Conservation (phyloP, 2,797 vertebrate genomes). For the Phataginus tetradactyla region DNA sequence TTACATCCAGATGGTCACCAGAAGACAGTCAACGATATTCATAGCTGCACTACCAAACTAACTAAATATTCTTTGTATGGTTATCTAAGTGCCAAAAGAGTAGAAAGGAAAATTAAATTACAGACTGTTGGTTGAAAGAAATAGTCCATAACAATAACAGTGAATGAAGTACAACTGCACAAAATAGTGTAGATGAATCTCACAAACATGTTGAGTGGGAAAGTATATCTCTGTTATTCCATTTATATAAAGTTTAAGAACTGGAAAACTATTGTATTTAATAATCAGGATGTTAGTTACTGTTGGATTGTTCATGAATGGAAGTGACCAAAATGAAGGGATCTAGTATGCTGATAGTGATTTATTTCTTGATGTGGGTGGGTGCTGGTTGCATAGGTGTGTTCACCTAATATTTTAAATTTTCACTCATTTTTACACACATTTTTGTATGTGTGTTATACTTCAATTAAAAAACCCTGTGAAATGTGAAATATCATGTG, state of each 20-base stretch:
- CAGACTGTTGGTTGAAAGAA: background rate
- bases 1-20: background rate
- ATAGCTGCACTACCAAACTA: background rate
- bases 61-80: background rate
- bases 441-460: background rate
- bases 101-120: constrained; percentile 27
- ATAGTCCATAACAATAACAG: background rate
- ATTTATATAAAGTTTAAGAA: background rate
- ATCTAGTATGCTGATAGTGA: background rate
- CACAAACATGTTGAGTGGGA: background rate
- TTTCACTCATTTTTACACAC: background rate
- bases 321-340: background rate
- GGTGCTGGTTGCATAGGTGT: background rate
- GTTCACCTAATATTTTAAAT: background rate
- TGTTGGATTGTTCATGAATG: background rate
- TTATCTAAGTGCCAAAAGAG: background rate
- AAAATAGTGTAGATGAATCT: background rate
- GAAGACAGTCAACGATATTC: background rate
- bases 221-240: background rate
- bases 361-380: background rate
- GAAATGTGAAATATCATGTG: background rate
- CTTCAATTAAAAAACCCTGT: background rate
- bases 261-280: background rate
- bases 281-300: background rate
- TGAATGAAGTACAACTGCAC: background rate